Evolutionary conservation across 2,888 invertebrate genomes (phyloP), one percentile per base, ranked within the genome.

Genomic region (Helobdella robusta): DNA sequence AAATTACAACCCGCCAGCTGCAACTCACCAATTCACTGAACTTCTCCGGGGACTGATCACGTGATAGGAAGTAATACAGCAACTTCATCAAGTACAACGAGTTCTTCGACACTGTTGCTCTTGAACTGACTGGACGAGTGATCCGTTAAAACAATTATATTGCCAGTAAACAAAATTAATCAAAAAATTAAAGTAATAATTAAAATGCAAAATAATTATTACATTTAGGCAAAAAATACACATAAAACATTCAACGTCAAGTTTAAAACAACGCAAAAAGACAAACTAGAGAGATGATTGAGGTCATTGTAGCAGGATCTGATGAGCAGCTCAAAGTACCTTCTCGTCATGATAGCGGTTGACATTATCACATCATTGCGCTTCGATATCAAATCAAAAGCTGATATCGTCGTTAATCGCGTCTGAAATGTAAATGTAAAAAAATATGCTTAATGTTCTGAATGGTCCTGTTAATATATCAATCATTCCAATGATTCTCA

Each of bases 1-100:
- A n/a, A n/a, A n/a, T n/a, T n/a, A n/a, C n/a, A n/a, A n/a, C n/a
- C n/a, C n/a, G n/a, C n/a, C n/a, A n/a, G 11, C 11, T 15, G 28
- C n/a, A 40, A 63, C 70, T 71, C 65, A 78, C 76, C 73, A 74
- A 72, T 64, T 76, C 75, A 70, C 74, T 75, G 67, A 73, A 76
- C 79, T 82, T 75, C 80, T 83, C 0, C 78, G 78, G 80, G 70
- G 83, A 82, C 8, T 83, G 82, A 64, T 83, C 83, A 0, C 83
- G 76, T 20, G 84, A 83, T 1, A 83, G 81, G 64, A 84, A 80
- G 73, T 84, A 83, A 68, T 84, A 84, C 4, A 84, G 81, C 79
- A 84, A 81, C 67, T 83, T 81, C 69, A 85, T 76, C 28, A 85
- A 78, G 69, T 84, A 82, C 4, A 83, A 80, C 34, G 84, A 83